phyloP scores from a whole-genome alignment of 2,113 vertebrate species.

The Hirundichthys speculiger region DNA sequence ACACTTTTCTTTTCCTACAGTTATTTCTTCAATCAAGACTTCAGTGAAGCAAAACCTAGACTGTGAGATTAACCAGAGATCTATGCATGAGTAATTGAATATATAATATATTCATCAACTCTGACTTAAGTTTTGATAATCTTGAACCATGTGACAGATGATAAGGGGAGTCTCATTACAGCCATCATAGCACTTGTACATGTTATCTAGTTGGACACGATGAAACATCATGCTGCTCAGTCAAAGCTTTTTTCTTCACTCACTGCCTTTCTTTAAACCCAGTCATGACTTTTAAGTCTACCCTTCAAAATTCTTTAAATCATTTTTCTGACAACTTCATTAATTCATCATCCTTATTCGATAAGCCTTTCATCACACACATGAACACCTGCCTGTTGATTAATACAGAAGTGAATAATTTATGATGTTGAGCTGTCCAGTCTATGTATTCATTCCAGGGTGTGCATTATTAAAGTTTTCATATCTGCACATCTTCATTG shows the following conservation, averaged over 20 bases:
- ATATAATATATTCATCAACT: neutral
- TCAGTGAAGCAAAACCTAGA: too few species aligned
- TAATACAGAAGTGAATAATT: too few species aligned
- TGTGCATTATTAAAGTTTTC: too few species aligned
- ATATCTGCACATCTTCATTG: too few species aligned
- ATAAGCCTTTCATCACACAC: too few species aligned
- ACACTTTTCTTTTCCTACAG: too few species aligned
- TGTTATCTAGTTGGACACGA: slow-evolving; percentile 25
- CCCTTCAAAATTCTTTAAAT: neutral
- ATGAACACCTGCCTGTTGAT: too few species aligned
- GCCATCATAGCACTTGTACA: slow-evolving; percentile 10
- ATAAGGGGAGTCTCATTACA: slow-evolving; percentile 6
- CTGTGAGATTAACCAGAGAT: neutral
- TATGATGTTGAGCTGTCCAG: too few species aligned
- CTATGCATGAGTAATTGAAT: slow-evolving; percentile 3
- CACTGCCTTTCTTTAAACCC: too few species aligned
- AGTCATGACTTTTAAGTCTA: neutral
- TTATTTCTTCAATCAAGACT: too few species aligned
- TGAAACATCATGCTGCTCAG: neutral
- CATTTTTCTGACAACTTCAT: neutral
- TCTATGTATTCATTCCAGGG: too few species aligned
- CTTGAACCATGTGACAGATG: slow-evolving; percentile 5
- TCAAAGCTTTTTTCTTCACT: neutral
- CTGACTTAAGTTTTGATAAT: slow-evolving; percentile 14
- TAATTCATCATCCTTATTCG: too few species aligned